Conservation (phyloP, 2,888 invertebrate genomes). For the Pomacea canaliculata region DNA sequence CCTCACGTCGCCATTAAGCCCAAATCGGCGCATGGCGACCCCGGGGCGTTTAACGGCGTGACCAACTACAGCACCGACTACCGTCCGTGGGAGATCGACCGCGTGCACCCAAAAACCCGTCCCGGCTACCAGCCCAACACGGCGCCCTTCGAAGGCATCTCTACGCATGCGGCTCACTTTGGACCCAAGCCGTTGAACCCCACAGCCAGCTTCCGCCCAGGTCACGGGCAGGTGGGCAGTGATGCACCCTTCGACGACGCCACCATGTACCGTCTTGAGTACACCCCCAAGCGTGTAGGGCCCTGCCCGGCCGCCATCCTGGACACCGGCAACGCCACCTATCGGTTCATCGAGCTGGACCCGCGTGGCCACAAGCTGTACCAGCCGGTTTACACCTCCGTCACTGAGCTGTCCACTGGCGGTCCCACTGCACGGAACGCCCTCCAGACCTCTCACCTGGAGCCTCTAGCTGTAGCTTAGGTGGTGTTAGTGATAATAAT, state of each 20-base stretch:
- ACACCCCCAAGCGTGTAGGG: constrained; percentile 54
- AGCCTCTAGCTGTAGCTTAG: too few species aligned
- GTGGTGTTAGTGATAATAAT: too few species aligned
- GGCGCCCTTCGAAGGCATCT: constrained; percentile 67
- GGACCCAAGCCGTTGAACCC: constrained; percentile 49
- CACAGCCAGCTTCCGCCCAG: constrained; percentile 53
- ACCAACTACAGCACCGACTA: constrained; percentile 65
- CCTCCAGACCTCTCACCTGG: too few species aligned
- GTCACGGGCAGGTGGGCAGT: constrained; percentile 42
- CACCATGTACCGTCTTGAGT: constrained; percentile 67
- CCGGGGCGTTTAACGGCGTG: constrained; percentile 58
- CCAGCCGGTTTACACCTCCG: constrained; percentile 45
- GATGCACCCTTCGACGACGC: constrained; percentile 63
- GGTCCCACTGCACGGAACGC: too few species aligned
- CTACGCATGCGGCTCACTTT: constrained; percentile 65
- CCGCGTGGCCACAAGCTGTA: constrained; percentile 64
- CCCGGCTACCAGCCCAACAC: constrained; percentile 62
- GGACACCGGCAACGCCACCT: constrained; percentile 51
- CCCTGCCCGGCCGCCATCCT: constrained; percentile 65
- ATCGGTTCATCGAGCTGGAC: constrained; percentile 54
- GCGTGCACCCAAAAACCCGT: constrained; percentile 44
- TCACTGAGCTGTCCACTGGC: constrained; percentile 36
- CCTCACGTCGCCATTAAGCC: constrained; percentile 52
- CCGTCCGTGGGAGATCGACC: constrained; percentile 55
- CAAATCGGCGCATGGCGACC: constrained; percentile 49